Conservation (phyloP, 2,113 vertebrate species). For the Atrichornis clamosus region DNA sequence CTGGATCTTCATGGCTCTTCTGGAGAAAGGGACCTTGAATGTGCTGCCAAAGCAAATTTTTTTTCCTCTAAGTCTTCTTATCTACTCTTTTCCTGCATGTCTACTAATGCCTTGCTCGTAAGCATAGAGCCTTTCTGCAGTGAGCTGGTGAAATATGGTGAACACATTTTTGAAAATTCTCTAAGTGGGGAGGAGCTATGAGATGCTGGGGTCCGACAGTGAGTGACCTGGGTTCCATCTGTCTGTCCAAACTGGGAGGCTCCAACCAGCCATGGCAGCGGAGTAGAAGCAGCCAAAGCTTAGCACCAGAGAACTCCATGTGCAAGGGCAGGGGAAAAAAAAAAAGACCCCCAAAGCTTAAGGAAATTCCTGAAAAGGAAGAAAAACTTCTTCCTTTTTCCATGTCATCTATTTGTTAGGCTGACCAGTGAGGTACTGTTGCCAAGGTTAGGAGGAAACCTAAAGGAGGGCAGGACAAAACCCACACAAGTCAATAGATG, state of each 20-base stretch:
- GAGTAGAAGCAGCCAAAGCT: not conserved
- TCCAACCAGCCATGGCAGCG: not conserved
- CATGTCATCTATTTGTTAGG: not conserved
- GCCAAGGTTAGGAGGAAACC: not conserved
- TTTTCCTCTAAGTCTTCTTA: not conserved
- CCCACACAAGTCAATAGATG: not conserved
- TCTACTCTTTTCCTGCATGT: not conserved
- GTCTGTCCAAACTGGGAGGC: not conserved
- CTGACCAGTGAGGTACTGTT: not conserved
- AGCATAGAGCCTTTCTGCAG: not conserved
- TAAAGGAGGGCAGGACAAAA: not conserved
- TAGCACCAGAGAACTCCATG: not conserved
- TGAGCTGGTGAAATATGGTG: not conserved
- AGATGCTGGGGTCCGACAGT: not conserved
- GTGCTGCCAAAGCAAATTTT: not conserved
- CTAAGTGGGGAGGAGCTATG: not conserved
- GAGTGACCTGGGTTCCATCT: not conserved
- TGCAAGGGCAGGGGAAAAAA: not conserved
- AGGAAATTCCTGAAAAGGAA: not conserved
- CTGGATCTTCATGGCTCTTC: not conserved
- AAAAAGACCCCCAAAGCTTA: not conserved
- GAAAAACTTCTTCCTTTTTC: not conserved
- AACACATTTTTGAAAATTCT: not conserved
- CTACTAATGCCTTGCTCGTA: not conserved
- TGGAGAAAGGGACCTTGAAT: not conserved